Base-by-base conservation (phyloP, 2,113 vertebrate species). In the Hystrix brachyura region DNA sequence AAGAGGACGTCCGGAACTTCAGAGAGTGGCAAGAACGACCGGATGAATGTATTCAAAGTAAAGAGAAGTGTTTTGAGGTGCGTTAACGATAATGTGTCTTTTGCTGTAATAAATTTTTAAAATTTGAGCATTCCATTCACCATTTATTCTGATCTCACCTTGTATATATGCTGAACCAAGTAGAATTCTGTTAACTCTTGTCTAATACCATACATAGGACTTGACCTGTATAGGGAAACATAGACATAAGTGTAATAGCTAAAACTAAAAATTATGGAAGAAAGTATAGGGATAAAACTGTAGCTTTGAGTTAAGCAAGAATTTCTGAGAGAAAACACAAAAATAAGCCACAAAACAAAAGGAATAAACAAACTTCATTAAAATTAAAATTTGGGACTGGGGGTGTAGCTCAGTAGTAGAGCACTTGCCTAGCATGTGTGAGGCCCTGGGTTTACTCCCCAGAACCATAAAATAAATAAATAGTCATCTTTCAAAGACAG, bases 251-350 rank as follows among this genome's bases (percentile, higher is more conserved):
- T 48, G 25, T 15, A 34, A 5, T 27, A 60, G 3, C 7, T 17
- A 67, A 67, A 78, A 18, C 48, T 78, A 53, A 78, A 51, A 69
- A 48, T 25, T 14, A 51, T 21, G 29, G 55, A 62, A 53, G 76
- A n/a, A 59, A 69, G n/a, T 48, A n/a, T n/a, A 21, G n/a, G 14
- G 6, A 18, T 21, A 15, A 43, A 51, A 27, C 13, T 32, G 34
- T 86, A 62, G 3, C 34, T 34, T 93, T 65, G 32, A 38, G 8
- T 53, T 84, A 84, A 78, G 32, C 43, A 87, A 93, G 18, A 69
- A 84, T 93, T 93, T 91, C 64, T 85, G 78, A 80, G 72, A 51
- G 29, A 71, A 87, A 88, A 81, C 81, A 84, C 23, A 79, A 62
- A 81, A 90, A 46, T 65, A 17, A 81, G 51, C 51, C 32, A 78